Evolutionary conservation across 1,140 invertebrate genomes (phyloP).

Genomic region (Camponotus pennsylvanicus): DNA sequence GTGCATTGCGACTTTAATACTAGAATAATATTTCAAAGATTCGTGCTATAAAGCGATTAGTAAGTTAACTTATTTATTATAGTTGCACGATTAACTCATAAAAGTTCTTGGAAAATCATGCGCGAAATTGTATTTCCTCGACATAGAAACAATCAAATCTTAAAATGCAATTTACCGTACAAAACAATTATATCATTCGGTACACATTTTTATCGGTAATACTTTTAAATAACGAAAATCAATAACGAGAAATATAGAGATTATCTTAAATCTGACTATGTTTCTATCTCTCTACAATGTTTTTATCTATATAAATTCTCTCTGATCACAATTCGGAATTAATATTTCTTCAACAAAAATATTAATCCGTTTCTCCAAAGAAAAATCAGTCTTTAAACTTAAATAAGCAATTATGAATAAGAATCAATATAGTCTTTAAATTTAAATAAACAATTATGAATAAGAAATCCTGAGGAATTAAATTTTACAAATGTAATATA

Average conservation of each 20-base stretch:
- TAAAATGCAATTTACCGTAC: not conserved
- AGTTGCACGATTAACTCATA: not conserved
- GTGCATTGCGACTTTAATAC: not conserved
- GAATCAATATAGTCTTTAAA: not conserved
- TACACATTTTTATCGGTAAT: constrained; percentile 28
- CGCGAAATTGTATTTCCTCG: not conserved
- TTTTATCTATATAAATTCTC: not conserved
- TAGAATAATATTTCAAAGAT: constrained; percentile 13
- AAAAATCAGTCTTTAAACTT: not conserved
- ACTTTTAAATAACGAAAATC: constrained; percentile 9
- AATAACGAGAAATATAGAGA: constrained; percentile 19
- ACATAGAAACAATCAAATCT: constrained; percentile 9
- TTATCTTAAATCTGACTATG: not conserved
- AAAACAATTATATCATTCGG: constrained; percentile 28
- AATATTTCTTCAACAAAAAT: not conserved
- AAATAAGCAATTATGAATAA: not conserved
- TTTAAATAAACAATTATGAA: not conserved
- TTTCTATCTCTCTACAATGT: not conserved
- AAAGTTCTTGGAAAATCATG: constrained; percentile 5
- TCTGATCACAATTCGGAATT: not conserved
- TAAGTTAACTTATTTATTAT: constrained; percentile 12
- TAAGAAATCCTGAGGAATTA: too few relatives aligned
- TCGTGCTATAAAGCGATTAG: not conserved
- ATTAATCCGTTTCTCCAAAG: not conserved
- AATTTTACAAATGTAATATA: not conserved